phyloP scores from a whole-genome alignment of 2,797 vertebrate genomes.

The Heliangelus exortis region DNA sequence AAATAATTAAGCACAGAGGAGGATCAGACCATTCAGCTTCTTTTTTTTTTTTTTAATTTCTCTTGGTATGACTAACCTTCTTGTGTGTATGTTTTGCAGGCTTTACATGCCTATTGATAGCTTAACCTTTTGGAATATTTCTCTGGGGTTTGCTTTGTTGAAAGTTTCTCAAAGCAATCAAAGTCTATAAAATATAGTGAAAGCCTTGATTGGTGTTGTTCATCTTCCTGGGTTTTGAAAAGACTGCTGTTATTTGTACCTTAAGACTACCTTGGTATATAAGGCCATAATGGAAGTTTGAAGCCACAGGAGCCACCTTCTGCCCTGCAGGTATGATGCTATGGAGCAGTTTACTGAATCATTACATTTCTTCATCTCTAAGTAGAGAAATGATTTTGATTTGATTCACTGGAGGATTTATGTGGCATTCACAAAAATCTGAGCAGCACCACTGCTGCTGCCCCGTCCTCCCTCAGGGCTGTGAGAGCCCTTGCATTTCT shows the following conservation, averaged over 20 bases:
- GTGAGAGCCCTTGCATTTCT: rapidly evolving
- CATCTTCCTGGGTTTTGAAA: neutral
- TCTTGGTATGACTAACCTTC: neutral
- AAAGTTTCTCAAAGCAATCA: neutral
- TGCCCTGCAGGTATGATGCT: neutral
- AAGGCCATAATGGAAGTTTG: neutral
- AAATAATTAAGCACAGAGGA: constrained; percentile 13
- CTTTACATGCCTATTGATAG: neutral
- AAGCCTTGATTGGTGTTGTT: neutral
- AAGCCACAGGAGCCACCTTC: neutral
- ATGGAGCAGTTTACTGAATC: neutral
- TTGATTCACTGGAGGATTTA: neutral
- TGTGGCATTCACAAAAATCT: neutral
- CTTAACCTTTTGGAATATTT: neutral
- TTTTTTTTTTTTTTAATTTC: neutral
- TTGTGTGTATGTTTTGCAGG: neutral
- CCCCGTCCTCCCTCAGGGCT: rapidly evolving
- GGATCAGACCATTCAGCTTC: neutral
- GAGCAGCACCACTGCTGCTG: neutral
- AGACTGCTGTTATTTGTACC: neutral
- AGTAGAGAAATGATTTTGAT: neutral
- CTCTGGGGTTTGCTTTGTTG: neutral
- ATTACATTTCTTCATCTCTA: neutral
- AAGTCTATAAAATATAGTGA: neutral
- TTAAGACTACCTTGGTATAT: neutral